phyloP scores from a whole-genome alignment of 2,113 vertebrate species.

The Dascyllus trimaculatus region DNA sequence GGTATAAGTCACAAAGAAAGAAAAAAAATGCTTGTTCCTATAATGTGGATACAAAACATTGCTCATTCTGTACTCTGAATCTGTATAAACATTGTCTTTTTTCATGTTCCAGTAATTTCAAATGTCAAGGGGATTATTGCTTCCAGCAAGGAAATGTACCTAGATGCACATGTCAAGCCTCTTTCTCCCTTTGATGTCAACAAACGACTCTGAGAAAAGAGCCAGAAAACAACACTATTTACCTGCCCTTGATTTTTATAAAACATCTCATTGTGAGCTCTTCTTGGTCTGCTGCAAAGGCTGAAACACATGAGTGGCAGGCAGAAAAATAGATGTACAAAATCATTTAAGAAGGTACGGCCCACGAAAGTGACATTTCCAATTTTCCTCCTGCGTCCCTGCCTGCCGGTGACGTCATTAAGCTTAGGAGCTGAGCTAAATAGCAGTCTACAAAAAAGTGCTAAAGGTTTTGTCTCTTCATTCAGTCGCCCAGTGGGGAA shows the following conservation, averaged over 20 bases:
- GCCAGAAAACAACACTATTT: conserved; percentile 56
- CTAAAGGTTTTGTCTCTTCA: conserved; percentile 79
- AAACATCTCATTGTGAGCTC: conserved; percentile 52
- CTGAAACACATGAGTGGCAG: conserved; percentile 27
- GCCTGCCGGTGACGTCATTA: conserved; percentile 57
- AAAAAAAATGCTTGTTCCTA: conserved; percentile 66
- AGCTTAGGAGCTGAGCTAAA: conserved; percentile 57
- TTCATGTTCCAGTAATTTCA: conserved; percentile 78
- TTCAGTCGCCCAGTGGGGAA: conserved; percentile 80
- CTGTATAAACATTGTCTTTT: conserved; percentile 79
- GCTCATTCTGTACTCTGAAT: conserved; percentile 77
- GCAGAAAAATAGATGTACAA: conserved; percentile 24
- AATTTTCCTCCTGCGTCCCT: conserved; percentile 23
- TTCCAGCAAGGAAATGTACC: conserved; percentile 67
- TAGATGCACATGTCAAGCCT: conserved; percentile 72
- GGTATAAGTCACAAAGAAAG: conserved; percentile 43
- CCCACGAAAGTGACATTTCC: conserved; percentile 74
- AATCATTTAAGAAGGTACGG: conserved; percentile 48
- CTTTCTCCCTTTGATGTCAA: conserved; percentile 74
- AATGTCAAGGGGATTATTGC: conserved; percentile 75
- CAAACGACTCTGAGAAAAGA: conserved; percentile 59
- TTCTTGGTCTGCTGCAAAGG: conserved; percentile 50
- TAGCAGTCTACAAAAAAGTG: conserved; percentile 58
- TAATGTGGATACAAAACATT: conserved; percentile 72
- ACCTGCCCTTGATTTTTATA: conserved; percentile 70